phyloP scores from a whole-genome alignment of 2,797 vertebrate genomes.

The Avahi laniger region DNA sequence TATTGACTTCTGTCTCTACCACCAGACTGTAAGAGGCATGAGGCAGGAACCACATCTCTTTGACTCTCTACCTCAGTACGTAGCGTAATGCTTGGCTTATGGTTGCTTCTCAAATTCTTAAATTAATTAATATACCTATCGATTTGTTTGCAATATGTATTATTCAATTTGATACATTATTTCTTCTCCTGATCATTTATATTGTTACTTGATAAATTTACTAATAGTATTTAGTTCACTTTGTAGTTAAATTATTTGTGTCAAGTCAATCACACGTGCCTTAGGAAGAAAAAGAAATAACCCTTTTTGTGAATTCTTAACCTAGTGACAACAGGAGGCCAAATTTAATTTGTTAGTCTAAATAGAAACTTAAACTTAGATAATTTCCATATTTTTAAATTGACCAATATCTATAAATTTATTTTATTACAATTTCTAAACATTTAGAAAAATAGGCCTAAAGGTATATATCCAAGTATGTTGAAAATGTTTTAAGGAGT shows the following conservation, averaged over 20 bases:
- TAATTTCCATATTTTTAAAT: not conserved
- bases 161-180: not conserved
- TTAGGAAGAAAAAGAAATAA: not conserved
- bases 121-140: not conserved
- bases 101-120: not conserved
- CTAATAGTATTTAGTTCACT: not conserved
- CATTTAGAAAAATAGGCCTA: not conserved
- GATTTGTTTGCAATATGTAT: slow-evolving; percentile 4
- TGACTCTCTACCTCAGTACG: not conserved
- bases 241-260: not conserved
- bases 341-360: slow-evolving; percentile 4
- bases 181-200: not conserved
- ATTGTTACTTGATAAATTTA: not conserved
- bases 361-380: not conserved
- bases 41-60: not conserved
- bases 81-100: not conserved
- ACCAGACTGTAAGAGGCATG: not conserved
- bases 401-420: not conserved
- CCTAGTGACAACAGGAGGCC: not conserved
- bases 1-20: not conserved
- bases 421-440: not conserved
- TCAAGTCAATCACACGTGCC: not conserved
- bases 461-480: not conserved
- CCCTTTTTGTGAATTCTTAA: not conserved
- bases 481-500: not conserved